Conservation (phyloP, 1,140 invertebrate genomes). For the Hylyphantes graminicola region DNA sequence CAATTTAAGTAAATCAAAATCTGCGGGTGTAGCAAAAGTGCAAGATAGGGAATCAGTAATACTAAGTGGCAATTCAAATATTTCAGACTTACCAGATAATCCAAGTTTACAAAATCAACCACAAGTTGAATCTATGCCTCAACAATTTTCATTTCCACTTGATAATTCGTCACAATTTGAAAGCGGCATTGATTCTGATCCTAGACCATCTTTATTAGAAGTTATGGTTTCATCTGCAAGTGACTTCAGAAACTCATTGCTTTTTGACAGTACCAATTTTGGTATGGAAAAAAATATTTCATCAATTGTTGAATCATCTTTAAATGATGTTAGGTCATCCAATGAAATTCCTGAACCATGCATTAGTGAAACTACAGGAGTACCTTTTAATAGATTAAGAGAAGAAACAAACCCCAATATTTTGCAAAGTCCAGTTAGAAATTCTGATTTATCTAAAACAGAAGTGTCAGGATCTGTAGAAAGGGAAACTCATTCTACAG, state of each 20-base stretch:
- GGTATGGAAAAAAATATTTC: slow-evolving; percentile 24
- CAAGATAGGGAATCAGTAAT: too few species aligned
- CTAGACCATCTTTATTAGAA: slow-evolving; percentile 51
- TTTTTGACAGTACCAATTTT: slow-evolving; percentile 28
- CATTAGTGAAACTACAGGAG: slow-evolving; percentile 1
- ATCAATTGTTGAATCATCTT: slow-evolving; percentile 28
- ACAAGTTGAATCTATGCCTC: neutral
- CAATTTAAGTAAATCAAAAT: too few species aligned
- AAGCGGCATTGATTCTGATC: neutral
- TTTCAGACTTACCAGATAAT: neutral
- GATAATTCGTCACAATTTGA: neutral
- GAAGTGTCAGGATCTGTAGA: neutral
- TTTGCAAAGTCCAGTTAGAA: neutral
- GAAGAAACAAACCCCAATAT: neutral
- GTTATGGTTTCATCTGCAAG: slow-evolving; percentile 52
- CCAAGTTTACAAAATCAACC: neutral
- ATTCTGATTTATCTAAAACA: slow-evolving; percentile 13
- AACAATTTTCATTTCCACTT: neutral
- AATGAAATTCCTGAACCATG: slow-evolving; percentile 15
- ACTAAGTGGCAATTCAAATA: too few species aligned
- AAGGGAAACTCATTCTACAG: neutral
- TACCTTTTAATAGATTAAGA: neutral
- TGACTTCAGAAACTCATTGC: slow-evolving; percentile 52
- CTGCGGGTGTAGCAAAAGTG: too few species aligned
- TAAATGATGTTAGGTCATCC: neutral